These are phyloP conservation scores for Myotis lucifugus DNA, from an alignment of 2,113 vertebrate species.

Conservation along the genomic window DNA sequence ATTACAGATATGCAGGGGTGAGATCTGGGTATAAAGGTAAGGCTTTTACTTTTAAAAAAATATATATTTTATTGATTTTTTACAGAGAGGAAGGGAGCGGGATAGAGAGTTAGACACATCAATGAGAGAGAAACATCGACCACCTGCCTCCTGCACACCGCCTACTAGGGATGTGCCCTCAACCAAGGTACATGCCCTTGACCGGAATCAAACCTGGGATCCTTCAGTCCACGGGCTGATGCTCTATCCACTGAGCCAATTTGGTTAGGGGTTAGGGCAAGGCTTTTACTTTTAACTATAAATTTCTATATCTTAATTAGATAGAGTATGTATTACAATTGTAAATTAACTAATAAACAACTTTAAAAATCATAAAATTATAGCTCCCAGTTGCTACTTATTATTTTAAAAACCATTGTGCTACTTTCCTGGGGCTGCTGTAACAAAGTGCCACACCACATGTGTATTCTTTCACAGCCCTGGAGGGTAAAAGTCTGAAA, in stretches of 20 bases:
- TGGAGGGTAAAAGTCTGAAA: not conserved
- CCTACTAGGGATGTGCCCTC: too few species aligned
- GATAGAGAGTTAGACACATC: too few species aligned
- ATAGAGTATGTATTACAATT: not conserved
- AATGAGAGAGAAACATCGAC: too few species aligned
- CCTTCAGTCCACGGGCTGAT: too few species aligned
- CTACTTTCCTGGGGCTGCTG: not conserved
- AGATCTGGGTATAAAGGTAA: not conserved
- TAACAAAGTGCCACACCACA: not conserved
- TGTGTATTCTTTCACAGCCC: constrained; percentile 10
- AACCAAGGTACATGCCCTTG: too few species aligned
- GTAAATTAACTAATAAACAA: not conserved
- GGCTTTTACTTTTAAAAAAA: not conserved
- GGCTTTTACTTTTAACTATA: not conserved
- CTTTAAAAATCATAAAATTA: constrained; percentile 15
- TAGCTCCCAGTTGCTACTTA: not conserved
- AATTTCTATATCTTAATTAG: constrained; percentile 1
- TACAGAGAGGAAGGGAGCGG: too few species aligned
- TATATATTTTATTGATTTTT: too few species aligned
- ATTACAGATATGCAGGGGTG: not conserved
- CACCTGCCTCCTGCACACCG: too few species aligned
- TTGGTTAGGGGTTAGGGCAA: not conserved
- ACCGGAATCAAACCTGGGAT: too few species aligned
- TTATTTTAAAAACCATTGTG: not conserved
- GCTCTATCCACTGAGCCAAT: too few species aligned